Evolutionary conservation across 2,888 invertebrate species (phyloP).

Genomic region (Drosophila pegasa): DNA sequence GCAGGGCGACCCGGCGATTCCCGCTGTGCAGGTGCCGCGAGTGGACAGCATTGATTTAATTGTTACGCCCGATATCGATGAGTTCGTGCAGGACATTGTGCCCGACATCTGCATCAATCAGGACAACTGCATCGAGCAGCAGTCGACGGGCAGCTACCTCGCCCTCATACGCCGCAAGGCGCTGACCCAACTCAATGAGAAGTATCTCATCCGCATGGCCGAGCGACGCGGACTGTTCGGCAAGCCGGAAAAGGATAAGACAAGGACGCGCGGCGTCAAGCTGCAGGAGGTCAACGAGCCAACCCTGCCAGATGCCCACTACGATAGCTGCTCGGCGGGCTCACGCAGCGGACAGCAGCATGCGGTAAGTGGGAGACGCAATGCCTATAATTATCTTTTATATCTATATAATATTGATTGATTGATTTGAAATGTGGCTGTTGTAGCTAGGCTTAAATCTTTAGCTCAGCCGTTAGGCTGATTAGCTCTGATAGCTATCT

Average conservation of each 20-base stretch:
- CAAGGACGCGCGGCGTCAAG: constrained; percentile 81
- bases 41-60: constrained; percentile 66
- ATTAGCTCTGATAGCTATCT: neutral
- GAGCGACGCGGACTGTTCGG: constrained; percentile 92
- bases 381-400: neutral
- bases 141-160: constrained; percentile 87
- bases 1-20: constrained; percentile 12
- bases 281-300: constrained; percentile 79
- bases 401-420: neutral
- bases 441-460: neutral
- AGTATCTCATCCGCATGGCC: constrained; percentile 93
- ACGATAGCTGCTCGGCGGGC: constrained; percentile 51
- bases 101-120: constrained; percentile 87
- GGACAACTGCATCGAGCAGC: constrained; percentile 84
- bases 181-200: constrained; percentile 91
- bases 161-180: constrained; percentile 87
- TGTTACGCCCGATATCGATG: constrained; percentile 80
- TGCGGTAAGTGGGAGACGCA: constrained; percentile 47
- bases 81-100: constrained; percentile 88
- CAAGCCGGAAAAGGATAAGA: constrained; percentile 83
- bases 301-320: constrained; percentile 45
- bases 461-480: neutral
- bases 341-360: constrained; percentile 51
- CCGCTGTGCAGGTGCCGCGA: constrained; percentile 38
- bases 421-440: neutral